Percentiles rank a stretch among this genome's conserved stretches.
Conservation (phyloP, 2,888 invertebrate species). For the Acleris holmiana region DNA sequence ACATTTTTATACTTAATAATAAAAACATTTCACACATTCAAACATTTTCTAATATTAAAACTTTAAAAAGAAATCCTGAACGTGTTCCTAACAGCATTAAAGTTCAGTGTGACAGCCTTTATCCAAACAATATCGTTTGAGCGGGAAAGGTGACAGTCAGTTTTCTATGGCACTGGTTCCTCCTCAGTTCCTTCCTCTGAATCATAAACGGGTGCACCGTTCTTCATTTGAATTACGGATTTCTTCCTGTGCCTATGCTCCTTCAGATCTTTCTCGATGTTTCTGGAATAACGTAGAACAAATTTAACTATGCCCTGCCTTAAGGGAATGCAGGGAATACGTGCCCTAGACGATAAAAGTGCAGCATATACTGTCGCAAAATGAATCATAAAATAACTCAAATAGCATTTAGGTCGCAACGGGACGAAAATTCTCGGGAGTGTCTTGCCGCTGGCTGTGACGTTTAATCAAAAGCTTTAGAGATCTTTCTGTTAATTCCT, state of each 20-base stretch:
- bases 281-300: constrained; percentile 53
- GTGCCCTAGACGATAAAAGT: too few species aligned
- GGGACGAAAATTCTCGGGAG: too few species aligned
- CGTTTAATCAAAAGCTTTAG: too few species aligned
- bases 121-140: constrained; percentile 39
- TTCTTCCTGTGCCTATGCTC: constrained; percentile 84
- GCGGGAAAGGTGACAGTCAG: constrained; percentile 49
- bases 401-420: too few species aligned
- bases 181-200: constrained; percentile 88
- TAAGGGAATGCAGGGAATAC: background rate
- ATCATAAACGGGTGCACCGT: constrained; percentile 82
- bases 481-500: too few species aligned
- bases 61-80: too few species aligned
- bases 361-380: too few species aligned
- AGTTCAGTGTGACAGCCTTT: constrained; percentile 1
- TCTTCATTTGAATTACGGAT: constrained; percentile 84
- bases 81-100: background rate
- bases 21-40: too few species aligned
- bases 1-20: background rate
- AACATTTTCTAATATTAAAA: too few species aligned
- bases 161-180: constrained; percentile 84
- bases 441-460: too few species aligned
- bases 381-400: too few species aligned
- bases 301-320: background rate
- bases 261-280: constrained; percentile 77